Conservation (phyloP, 2,888 invertebrate species). For the Oligia strigilis region DNA sequence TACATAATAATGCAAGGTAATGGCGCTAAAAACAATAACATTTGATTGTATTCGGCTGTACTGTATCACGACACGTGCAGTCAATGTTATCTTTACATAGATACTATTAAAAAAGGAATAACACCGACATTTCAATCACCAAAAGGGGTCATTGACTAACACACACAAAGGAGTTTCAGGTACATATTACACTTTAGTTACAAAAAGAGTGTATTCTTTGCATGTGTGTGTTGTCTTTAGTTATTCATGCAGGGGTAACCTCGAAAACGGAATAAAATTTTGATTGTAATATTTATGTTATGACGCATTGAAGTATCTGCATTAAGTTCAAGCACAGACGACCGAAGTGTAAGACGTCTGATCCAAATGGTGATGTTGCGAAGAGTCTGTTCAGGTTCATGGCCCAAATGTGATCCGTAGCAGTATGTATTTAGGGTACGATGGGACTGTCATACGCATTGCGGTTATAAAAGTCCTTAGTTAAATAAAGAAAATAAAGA, state of each 20-base stretch:
- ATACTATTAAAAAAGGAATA: conserved; percentile 23
- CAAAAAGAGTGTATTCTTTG: conserved; percentile 20
- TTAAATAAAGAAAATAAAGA: no score
- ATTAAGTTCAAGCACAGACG: conserved; percentile 18
- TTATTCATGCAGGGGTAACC: conserved; percentile 37
- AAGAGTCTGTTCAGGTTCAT: no score
- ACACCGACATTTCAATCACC: background rate
- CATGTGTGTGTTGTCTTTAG: conserved; percentile 24
- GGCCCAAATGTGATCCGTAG: no score
- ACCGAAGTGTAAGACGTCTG: background rate
- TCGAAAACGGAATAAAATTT: conserved; percentile 38
- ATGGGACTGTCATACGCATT: no score
- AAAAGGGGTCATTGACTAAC: conserved; percentile 12
- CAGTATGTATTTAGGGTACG: no score
- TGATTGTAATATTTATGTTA: conserved; percentile 42
- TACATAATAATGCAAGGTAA: background rate
- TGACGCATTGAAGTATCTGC: conserved; percentile 35
- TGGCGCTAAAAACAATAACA: conserved; percentile 6
- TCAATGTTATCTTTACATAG: conserved; percentile 11
- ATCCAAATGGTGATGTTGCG: no score
- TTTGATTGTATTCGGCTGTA: background rate
- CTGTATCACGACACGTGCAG: background rate
- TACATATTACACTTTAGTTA: conserved; percentile 3
- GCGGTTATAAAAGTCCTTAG: no score
- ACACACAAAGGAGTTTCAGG: conserved; percentile 15